Evolutionary conservation across 1,140 invertebrate genomes (phyloP), one percentile per base, ranked within the genome.

Genomic region (Aporrectodea caliginosa): DNA sequence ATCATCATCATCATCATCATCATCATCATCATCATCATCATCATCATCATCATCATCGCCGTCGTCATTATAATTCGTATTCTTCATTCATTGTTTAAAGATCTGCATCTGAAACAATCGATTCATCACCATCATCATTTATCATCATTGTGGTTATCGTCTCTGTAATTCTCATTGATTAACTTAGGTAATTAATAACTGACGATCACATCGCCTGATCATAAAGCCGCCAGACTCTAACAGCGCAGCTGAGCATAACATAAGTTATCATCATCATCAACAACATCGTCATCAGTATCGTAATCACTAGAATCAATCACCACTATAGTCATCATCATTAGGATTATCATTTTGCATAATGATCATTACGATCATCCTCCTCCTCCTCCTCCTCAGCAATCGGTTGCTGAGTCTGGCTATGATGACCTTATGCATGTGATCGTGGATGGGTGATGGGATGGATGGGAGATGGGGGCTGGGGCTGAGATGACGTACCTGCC

Each of bases 401-500:
- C n/a, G n/a, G n/a, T n/a, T n/a, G n/a, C n/a, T n/a, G n/a, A n/a
- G n/a, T n/a, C n/a, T n/a, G n/a, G n/a, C n/a, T n/a, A n/a, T n/a
- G n/a, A 58, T 22, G 43, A 22, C 43, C 6, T 22, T 22, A 6
- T 58, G 6, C 43, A 58, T 58, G 43, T 6, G 43, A 58, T 12
- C 6, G 22, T 58, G 43, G 43, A 22, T n/a, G 43, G 22, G 43
- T 22, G 22, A 58, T 6, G 22, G 43, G 43, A 58, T 6, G 43
- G 43, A 22, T 12, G 43, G 43, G 22, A 58, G 22, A 58, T 12
- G 22, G 22, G 43, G 43, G 22, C 43, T 58, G 22, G 22, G 22
- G 22, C 6, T 58, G 6, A 58, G 22, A 58, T 58, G 6, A 12
- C 92, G 92, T 90, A 98, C 95, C 91, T 99, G 97, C 81, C 96